A percentile compares a stretch with the other conserved stretches of the same genome.
These are phyloP conservation scores for Rhinoptilus africanus DNA, from an alignment of 2,113 vertebrate genomes.

Conservation along the genomic window DNA sequence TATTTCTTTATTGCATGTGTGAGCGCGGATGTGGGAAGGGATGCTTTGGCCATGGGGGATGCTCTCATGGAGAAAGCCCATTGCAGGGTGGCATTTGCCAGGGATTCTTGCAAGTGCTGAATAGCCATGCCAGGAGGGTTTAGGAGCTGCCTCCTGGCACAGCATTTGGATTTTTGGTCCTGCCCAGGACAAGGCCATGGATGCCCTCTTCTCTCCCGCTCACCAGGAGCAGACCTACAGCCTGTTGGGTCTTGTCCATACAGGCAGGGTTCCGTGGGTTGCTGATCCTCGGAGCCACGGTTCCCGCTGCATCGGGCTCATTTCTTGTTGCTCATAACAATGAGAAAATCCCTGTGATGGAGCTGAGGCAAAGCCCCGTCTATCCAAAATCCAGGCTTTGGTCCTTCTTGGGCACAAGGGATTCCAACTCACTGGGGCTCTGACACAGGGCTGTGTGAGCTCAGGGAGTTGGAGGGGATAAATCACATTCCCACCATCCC, in stretches of 20 bases:
- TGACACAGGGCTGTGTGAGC: neutral
- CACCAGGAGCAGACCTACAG: accelerated
- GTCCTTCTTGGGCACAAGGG: neutral
- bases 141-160: neutral
- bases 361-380: accelerated
- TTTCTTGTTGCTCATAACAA: neutral
- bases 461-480: too few species aligned
- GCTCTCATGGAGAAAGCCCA: neutral
- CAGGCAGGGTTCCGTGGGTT: neutral
- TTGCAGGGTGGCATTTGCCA: accelerated
- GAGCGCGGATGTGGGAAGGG: neutral
- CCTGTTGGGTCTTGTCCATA: accelerated
- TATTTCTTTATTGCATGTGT: accelerated
- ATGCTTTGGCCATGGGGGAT: neutral
- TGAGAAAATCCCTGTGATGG: neutral
- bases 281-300: accelerated
- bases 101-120: accelerated
- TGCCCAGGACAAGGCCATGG: accelerated
- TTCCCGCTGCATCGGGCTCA: neutral
- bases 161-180: neutral
- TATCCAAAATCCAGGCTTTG: neutral
- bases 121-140: neutral
- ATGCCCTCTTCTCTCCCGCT: accelerated
- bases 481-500: neutral
- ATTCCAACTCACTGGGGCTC: neutral